Evolutionary conservation across 2,888 invertebrate species (phyloP), one percentile per base, ranked within the genome.

Genomic region (Lycia hirtaria): DNA sequence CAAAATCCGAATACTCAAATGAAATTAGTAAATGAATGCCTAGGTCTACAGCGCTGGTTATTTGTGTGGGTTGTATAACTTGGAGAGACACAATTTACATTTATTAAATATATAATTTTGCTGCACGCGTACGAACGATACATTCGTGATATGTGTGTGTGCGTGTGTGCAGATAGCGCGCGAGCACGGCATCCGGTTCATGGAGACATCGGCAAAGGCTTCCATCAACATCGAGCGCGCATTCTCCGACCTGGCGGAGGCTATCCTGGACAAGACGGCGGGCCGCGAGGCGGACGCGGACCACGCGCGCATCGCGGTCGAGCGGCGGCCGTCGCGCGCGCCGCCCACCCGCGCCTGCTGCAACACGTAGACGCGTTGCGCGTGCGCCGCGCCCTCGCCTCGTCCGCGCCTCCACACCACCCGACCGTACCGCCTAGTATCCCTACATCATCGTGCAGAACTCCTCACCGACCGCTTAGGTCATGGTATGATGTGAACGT

Each of bases 171-270:
- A 98, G 98, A 98, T 99, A 93, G 98, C 98, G 35, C 94, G 96
- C 77, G 98, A 99, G 92, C 98, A 99, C 92, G 94, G 97, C 74
- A 98, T 99, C 85, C 94, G 97, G 68, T 99, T 99, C 93, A 97
- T 98, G 96, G 99, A 99, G 94, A 99, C 99, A 56, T 98, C 98
- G 65, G 99, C 99, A 63, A 99, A 99, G 93, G 96, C 97, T 55
- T 98, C 98, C 90, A 97, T 98, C 78, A 99, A 99, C 92, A 98
- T 99, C 80, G 98, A 98, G 83, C 95, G 96, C 81, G 98, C 98
- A 58, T 99, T 99, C 93, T 96, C 96, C 79, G 97, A 98, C 92
- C 93, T 98, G 83, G 97, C 98, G 50, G 97, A 98, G 93, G 97
- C 98, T 76, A 98, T 99, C 88, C 93, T 98, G 77, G 97, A 98